Conservation (phyloP, 2,888 invertebrate genomes). For the Agrotis clavis region DNA sequence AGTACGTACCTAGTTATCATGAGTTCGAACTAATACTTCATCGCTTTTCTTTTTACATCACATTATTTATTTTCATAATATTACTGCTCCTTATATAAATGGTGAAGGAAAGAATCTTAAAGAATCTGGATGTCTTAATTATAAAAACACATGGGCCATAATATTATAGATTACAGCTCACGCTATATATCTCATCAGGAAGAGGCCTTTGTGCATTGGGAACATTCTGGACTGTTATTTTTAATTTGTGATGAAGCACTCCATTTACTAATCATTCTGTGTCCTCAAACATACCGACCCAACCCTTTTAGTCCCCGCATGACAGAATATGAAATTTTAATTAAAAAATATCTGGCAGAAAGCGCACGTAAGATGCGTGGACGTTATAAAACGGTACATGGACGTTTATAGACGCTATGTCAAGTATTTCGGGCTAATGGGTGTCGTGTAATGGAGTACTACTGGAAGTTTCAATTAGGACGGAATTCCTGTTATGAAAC, state of each 20-base stretch:
- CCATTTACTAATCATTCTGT: conserved; percentile 20
- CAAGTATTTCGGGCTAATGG: conserved; percentile 53
- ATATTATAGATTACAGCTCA: too few species aligned
- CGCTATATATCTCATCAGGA: too few species aligned
- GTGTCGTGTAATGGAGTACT: conserved; percentile 43
- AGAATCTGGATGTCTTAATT: too few species aligned
- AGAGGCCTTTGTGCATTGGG: neutral
- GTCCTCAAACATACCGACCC: conserved; percentile 1
- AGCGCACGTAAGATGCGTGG: conserved; percentile 59
- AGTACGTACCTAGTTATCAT: too few species aligned
- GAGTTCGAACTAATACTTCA: too few species aligned
- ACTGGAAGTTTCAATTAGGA: conserved; percentile 40
- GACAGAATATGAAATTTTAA: conserved; percentile 68
- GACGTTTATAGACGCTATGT: conserved; percentile 22
- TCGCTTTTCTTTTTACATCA: too few species aligned
- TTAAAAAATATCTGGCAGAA: conserved; percentile 64
- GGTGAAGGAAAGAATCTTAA: too few species aligned
- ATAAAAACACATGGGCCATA: too few species aligned
- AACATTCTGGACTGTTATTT: too few species aligned
- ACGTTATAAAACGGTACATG: conserved; percentile 35
- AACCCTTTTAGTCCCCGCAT: conserved; percentile 66
- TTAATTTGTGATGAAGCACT: conserved; percentile 8
- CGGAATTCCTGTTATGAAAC: conserved; percentile 35
- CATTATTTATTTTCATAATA: too few species aligned
- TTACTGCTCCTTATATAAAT: too few species aligned